Base-by-base conservation (phyloP, 2,113 vertebrate species). In the Rissa tridactyla region DNA sequence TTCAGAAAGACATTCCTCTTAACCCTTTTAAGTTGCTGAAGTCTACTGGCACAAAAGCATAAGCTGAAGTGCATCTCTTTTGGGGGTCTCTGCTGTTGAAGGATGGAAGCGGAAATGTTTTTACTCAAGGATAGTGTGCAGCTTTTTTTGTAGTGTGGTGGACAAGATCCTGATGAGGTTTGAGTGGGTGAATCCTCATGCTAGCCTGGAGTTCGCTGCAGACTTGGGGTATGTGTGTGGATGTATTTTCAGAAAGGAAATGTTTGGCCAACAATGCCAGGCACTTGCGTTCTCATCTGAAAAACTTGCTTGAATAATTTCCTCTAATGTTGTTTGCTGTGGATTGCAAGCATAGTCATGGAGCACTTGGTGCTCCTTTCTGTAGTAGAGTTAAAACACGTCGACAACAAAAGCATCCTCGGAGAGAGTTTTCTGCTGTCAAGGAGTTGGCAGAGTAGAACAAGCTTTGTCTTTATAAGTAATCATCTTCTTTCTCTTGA, bases 11-110 rank as follows among this genome's bases (percentile, higher is more conserved):
- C 16, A 5, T 62, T 89, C 92, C 47, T 94, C 92, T 97, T 86
- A 98, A 98, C 97, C 95, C 97, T 97, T 95, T 92, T 92, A 89
- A 81, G 34, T 17, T 94, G 88, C 69, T 91, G 80, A 81, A 90
- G 58, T 13, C 34, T 80, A 42, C 30, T 47, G 54, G 30, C 54
- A 47, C 20, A 51, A 64, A 21, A 72, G 21, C 25, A 36, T 42
- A 47, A 57, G 4, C 6, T 54, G 66, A 76, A 68, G 30, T 36
- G 38, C 18, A 29, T 29, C 9, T 82, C 10, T 76, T 78, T 47
- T 15, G 38, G 18, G 16, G 32, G 15, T 44, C 17, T 69, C 23
- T 64, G 34, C 15, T 69, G 17, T 6, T 49, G 65, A 84, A 84
- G 70, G 30, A 60, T n/a, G 66, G 42, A 86, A 84, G 34, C 0